phyloP scores from a whole-genome alignment of 2,113 vertebrate species.

The Scalopus aquaticus region DNA sequence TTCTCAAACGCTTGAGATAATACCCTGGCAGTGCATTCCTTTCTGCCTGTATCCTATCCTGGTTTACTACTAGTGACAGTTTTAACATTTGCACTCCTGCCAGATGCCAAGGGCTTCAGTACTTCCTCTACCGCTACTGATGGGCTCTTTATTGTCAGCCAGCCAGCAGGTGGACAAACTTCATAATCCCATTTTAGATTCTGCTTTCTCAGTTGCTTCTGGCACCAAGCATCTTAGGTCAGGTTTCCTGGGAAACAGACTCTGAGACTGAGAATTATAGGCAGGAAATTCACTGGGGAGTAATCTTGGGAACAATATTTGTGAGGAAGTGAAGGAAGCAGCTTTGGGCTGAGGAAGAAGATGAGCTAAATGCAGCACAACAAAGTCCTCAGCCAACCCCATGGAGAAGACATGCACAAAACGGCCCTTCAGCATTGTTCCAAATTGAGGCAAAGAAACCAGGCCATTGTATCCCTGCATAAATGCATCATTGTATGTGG shows the following conservation, averaged over 20 bases:
- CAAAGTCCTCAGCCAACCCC: neutral
- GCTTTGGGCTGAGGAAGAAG: neutral
- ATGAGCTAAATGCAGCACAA: neutral
- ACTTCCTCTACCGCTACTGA: neutral
- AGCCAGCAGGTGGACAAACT: neutral
- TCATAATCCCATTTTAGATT: constrained; percentile 13
- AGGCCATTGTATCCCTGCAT: neutral
- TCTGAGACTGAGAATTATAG: neutral
- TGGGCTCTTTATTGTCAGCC: neutral
- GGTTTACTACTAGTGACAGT: neutral
- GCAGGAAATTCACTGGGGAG: neutral
- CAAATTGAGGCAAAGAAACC: neutral
- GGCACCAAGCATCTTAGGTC: neutral
- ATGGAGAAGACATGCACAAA: neutral
- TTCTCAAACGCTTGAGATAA: neutral
- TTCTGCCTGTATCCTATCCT: neutral
- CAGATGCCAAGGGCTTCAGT: neutral
- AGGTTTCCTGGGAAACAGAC: neutral
- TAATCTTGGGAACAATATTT: neutral
- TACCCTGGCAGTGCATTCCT: neutral
- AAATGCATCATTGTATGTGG: neutral
- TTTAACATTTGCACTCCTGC: neutral
- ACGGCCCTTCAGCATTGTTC: neutral
- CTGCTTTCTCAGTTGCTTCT: neutral
- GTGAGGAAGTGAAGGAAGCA: neutral